These are phyloP conservation scores for Eurystomus glaucurus DNA, from an alignment of 2,797 vertebrate genomes.

Conservation along the genomic window DNA sequence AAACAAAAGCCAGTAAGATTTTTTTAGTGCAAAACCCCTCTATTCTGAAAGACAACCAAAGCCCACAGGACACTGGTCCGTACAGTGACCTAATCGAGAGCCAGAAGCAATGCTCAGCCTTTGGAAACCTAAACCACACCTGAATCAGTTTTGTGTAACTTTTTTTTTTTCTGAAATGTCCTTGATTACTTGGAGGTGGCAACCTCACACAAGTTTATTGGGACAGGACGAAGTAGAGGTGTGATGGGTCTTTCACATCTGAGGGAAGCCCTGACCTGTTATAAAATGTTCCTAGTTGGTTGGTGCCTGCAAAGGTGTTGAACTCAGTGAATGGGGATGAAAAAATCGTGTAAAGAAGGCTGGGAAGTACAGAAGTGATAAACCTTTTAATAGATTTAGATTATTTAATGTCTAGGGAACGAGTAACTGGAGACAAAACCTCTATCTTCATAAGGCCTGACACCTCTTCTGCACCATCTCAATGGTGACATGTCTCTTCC, in stretches of 20 bases:
- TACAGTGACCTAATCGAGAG: neutral
- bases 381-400: neutral
- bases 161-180: neutral
- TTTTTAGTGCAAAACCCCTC: neutral
- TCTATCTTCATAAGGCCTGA: neutral
- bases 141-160: neutral
- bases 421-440: neutral
- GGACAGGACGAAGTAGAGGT: neutral
- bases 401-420: neutral
- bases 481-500: neutral
- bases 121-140: neutral
- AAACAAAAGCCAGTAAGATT: neutral
- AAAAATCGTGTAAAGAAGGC: neutral
- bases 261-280: neutral
- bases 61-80: neutral
- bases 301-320: neutral
- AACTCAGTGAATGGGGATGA: neutral
- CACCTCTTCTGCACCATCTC: neutral
- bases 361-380: neutral
- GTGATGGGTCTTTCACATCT: neutral
- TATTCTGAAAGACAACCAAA: neutral
- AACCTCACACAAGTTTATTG: neutral
- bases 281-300: neutral
- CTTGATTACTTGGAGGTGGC: neutral
- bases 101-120: neutral